Percentiles rank a stretch among this genome's conserved stretches.
These are phyloP conservation scores for Drosophila saltans DNA, from an alignment of 1,140 invertebrate species.

Conservation along the genomic window DNA sequence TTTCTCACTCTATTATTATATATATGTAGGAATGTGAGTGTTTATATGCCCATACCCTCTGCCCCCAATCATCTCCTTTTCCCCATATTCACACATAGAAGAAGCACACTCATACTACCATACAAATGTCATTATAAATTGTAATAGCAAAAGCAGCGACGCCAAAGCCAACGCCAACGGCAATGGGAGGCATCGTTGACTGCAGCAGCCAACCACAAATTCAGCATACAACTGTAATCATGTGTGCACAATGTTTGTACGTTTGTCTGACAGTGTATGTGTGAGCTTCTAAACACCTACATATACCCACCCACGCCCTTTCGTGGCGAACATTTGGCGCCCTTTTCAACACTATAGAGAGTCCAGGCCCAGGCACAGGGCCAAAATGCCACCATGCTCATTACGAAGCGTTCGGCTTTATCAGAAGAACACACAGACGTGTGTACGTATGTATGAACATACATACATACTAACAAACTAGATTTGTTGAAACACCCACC, in stretches of 20 bases:
- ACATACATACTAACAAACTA: conserved; percentile 54
- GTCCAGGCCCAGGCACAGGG: conserved; percentile 60
- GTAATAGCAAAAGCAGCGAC: conserved; percentile 76
- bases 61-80: background rate
- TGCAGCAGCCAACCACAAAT: conserved; percentile 74
- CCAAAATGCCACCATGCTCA: conserved; percentile 55
- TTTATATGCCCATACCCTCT: conserved; percentile 18
- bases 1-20: conserved; percentile 61
- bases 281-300: conserved; percentile 73
- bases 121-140: conserved; percentile 82
- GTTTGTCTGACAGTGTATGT: conserved; percentile 33
- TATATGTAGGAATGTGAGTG: conserved; percentile 4
- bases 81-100: conserved; percentile 32
- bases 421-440: conserved; percentile 55
- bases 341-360: conserved; percentile 76
- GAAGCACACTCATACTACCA: conserved; percentile 40
- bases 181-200: conserved; percentile 45
- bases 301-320: conserved; percentile 32
- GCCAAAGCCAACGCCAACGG: conserved; percentile 27
- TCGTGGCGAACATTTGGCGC: conserved; percentile 65
- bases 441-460: conserved; percentile 4
- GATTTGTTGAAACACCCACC: conserved; percentile 55
- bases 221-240: conserved; percentile 82
- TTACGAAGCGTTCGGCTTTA: conserved; percentile 72
- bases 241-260: conserved; percentile 71